Conservation (phyloP, 2,888 invertebrate species). For the Halictus ligatus region DNA sequence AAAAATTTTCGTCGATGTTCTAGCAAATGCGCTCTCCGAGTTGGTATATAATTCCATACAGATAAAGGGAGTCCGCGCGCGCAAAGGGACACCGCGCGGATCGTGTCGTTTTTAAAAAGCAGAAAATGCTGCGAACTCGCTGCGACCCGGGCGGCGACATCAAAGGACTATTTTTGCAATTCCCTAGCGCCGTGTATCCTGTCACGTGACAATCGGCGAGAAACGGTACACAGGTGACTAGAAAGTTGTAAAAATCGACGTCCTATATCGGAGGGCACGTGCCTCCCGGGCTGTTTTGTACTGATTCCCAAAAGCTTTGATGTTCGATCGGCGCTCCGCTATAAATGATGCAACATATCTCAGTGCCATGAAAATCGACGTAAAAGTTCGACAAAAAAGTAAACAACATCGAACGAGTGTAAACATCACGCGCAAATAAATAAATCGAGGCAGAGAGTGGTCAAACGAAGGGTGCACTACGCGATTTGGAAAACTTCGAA, state of each 20-base stretch:
- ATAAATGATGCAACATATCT: neutral
- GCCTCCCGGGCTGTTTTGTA: neutral
- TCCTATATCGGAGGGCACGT: neutral
- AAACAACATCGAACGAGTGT: neutral
- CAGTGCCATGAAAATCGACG: neutral
- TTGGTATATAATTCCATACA: neutral
- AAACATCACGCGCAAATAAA: neutral
- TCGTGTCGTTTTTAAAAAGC: constrained; percentile 36
- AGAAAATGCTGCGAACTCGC: constrained; percentile 17
- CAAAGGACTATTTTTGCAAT: constrained; percentile 60
- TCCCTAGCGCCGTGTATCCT: constrained; percentile 26
- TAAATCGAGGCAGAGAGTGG: neutral
- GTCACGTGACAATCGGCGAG: constrained; percentile 15
- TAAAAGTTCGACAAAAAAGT: neutral
- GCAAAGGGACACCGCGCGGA: neutral
- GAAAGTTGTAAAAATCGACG: constrained; percentile 34
- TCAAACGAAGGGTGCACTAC: neutral
- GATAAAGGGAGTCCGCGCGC: neutral
- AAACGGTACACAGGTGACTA: constrained; percentile 22
- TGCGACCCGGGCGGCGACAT: constrained; percentile 39
- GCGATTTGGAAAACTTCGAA: neutral
- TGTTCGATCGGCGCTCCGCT: neutral
- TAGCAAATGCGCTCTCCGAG: neutral
- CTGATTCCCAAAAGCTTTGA: neutral
- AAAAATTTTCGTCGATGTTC: neutral